Evolutionary conservation across 2,797 vertebrate genomes (phyloP).

Genomic region (Artibeus jamaicensis): DNA sequence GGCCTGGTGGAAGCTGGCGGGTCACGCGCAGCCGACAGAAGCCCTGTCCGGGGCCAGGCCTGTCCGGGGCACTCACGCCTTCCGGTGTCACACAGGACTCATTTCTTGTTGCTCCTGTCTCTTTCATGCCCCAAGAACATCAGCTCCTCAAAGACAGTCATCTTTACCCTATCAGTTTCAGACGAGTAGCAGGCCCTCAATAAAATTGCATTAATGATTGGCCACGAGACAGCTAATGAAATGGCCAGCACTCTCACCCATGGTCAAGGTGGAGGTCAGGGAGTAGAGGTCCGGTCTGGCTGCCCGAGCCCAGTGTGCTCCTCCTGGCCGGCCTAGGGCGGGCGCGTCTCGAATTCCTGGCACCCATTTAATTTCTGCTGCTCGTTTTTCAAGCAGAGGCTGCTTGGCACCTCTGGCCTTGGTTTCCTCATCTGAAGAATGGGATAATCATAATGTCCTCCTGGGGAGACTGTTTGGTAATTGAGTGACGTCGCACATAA

Average conservation of each 20-base stretch:
- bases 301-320: not conserved
- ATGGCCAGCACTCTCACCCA: not conserved
- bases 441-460: not conserved
- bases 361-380: rapidly evolving
- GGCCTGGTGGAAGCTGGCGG: rapidly evolving
- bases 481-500: rapidly evolving
- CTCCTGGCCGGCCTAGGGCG: rapidly evolving
- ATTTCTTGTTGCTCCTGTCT: not conserved
- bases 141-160: too few relatives aligned
- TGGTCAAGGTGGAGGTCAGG: not conserved
- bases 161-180: not conserved
- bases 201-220: rapidly evolving
- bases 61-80: rapidly evolving
- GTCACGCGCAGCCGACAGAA: not conserved
- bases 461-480: not conserved
- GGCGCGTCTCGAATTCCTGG: rapidly evolving
- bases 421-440: not conserved
- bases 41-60: not conserved
- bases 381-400: not conserved
- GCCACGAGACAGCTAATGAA: rapidly evolving
- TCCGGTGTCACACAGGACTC: rapidly evolving
- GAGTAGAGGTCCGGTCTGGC: too few relatives aligned
- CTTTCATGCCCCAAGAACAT: not conserved
- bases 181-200: rapidly evolving
- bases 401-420: not conserved